phyloP scores from a whole-genome alignment of 1,140 invertebrate genomes.

The Drosophila subobscura region DNA sequence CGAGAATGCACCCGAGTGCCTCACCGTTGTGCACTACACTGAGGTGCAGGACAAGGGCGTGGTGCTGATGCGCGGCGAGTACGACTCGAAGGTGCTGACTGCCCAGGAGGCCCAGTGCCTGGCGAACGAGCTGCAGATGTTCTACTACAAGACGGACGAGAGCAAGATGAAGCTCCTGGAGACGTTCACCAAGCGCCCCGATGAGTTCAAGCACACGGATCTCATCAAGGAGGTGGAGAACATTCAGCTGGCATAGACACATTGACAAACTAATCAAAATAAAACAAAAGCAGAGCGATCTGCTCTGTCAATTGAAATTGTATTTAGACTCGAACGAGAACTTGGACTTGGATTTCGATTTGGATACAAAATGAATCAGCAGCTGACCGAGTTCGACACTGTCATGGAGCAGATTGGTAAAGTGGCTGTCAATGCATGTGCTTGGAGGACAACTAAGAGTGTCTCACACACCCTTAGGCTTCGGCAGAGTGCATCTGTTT shows the following conservation, averaged over 20 bases:
- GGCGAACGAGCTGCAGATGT: conserved; percentile 93
- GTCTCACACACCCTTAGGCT: conserved; percentile 25
- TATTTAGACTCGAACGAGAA: neutral
- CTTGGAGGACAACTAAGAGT: neutral
- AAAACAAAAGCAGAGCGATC: conserved; percentile 9
- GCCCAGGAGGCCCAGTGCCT: conserved; percentile 92
- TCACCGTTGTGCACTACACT: conserved; percentile 92
- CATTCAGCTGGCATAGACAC: conserved; percentile 84
- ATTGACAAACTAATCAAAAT: conserved; percentile 24
- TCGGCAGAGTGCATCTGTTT: conserved; percentile 55
- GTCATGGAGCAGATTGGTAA: conserved; percentile 68
- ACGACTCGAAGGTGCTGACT: conserved; percentile 91
- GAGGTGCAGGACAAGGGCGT: conserved; percentile 92
- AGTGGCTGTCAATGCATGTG: neutral
- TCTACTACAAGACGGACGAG: conserved; percentile 89
- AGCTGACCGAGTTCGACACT: conserved; percentile 48
- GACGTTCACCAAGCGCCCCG: conserved; percentile 88
- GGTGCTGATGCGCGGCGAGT: conserved; percentile 94
- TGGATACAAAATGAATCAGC: neutral
- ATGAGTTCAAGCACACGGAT: conserved; percentile 93
- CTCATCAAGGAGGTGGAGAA: conserved; percentile 92
- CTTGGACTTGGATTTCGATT: neutral
- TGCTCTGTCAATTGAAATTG: neutral
- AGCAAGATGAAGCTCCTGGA: conserved; percentile 88
- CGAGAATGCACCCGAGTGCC: conserved; percentile 95